Evolutionary conservation across 2,888 invertebrate genomes (phyloP), one percentile per base, ranked within the genome.

Genomic region (Lasiommata megera): DNA sequence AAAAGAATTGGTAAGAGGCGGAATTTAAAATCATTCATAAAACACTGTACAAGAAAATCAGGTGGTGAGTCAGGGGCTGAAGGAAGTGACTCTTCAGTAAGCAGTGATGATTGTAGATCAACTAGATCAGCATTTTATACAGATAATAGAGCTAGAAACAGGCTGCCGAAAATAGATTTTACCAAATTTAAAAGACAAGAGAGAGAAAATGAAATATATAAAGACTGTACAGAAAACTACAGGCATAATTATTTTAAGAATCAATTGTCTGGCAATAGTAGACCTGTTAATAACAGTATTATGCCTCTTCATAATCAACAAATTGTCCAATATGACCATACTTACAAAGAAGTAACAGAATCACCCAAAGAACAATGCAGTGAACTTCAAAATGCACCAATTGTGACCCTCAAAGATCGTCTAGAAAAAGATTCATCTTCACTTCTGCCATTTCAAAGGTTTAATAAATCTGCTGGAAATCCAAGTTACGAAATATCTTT

Each of bases 71-170:
- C 86, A 0, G 84, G 81, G 6, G 84, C 84, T 11, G 74, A 72
- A 62, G 85, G 74, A 12, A 84, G 85, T 73, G 73, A 82, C 63
- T 87, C 87, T 17, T 84, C 88, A 5, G 60, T 78, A 18, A 84
- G 83, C 58, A 83, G 83, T 72, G 82, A 86, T 72, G 84, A 82
- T 64, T 71, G 74, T 60, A 72, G 69, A 57, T 84, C 85, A 1
- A 64, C 64, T 18, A 74, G 67, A 63, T 79, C 78, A 41, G 67
- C 65, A 36, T 58, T 66, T 46, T 69, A 66, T 54, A 75, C 67
- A 60, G 67, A 70, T 48, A 76, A 74, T 46, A 55, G 34, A 56
- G 11, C 8, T 6, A 9, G 8, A 17, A 11, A 6, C 8, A 31
- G 17, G 31, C 31, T 11, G 11, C 29, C 74, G 56, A 77, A 69